Percentiles rank a stretch among this genome's conserved stretches.
phyloP scores from a whole-genome alignment of 1,140 invertebrate genomes.

The Diabrotica virgifera region DNA sequence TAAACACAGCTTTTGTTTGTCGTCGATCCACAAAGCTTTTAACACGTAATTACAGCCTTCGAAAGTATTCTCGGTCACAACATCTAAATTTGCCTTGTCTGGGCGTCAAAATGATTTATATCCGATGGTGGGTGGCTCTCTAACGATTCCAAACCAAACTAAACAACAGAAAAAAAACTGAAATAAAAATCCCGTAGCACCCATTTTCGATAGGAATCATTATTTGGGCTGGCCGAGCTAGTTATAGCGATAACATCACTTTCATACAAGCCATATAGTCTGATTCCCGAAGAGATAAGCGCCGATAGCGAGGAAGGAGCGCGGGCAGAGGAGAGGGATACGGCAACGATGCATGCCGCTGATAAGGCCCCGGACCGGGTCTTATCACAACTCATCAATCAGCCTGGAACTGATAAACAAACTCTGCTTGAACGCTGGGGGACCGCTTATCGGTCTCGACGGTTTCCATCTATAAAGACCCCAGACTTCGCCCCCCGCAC shows the following conservation, averaged over 20 bases:
- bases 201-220: slow-evolving; percentile 32
- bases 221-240: slow-evolving; percentile 39
- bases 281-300: slow-evolving; percentile 35
- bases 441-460: slow-evolving; percentile 39
- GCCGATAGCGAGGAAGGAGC: slow-evolving; percentile 22
- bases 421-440: slow-evolving; percentile 42
- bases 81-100: no score
- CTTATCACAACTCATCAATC: slow-evolving; percentile 46
- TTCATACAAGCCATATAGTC: slow-evolving; percentile 42
- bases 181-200: slow-evolving; percentile 8
- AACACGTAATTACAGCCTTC: no score
- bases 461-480: slow-evolving; percentile 43
- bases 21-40: no score
- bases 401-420: slow-evolving; percentile 45
- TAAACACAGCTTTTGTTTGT: no score
- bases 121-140: not conserved
- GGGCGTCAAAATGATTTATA: not conserved
- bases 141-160: not conserved
- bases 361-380: slow-evolving; percentile 41
- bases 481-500: slow-evolving; percentile 19
- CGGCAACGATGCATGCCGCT: slow-evolving; percentile 36
- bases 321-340: slow-evolving; percentile 20
- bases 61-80: no score
- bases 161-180: not conserved
- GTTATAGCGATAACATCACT: slow-evolving; percentile 40